Evolutionary conservation across 2,797 vertebrate genomes (phyloP).

Genomic region (Labeo calbasu): DNA sequence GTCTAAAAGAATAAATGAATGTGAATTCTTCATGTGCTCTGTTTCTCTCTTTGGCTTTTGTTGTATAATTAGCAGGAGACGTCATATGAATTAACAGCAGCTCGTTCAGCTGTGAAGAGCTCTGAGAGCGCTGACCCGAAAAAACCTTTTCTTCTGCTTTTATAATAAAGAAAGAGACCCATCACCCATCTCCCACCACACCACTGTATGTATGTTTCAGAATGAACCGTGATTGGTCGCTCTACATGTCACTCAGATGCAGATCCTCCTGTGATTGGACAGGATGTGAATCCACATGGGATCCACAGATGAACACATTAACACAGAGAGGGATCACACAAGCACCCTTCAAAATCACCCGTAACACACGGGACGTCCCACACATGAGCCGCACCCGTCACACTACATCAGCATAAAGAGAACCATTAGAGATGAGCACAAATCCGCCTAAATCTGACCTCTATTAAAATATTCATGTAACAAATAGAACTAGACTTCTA

Average conservation of each 20-base stretch:
- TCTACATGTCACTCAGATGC: background rate
- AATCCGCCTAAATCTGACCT: background rate
- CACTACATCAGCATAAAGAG: background rate
- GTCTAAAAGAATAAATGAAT: background rate
- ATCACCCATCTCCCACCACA: background rate
- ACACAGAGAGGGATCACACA: background rate
- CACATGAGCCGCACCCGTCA: background rate
- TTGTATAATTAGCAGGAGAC: constrained; percentile 14
- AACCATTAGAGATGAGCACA: background rate
- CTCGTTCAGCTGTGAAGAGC: background rate
- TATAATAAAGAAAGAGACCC: background rate
- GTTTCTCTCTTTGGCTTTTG: background rate
- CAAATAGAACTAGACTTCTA: background rate
- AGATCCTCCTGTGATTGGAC: background rate
- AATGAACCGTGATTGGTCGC: background rate
- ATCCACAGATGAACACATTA: background rate
- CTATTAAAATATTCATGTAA: background rate
- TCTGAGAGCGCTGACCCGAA: constrained; percentile 12
- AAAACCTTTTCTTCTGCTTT: background rate
- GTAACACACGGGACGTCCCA: background rate
- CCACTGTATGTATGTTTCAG: background rate
- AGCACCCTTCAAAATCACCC: background rate
- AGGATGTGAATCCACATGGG: background rate
- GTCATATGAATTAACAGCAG: constrained; percentile 4
- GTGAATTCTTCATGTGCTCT: background rate